Base-by-base conservation (phyloP, 1,140 invertebrate genomes). In the Trigoniulus corallinus region DNA sequence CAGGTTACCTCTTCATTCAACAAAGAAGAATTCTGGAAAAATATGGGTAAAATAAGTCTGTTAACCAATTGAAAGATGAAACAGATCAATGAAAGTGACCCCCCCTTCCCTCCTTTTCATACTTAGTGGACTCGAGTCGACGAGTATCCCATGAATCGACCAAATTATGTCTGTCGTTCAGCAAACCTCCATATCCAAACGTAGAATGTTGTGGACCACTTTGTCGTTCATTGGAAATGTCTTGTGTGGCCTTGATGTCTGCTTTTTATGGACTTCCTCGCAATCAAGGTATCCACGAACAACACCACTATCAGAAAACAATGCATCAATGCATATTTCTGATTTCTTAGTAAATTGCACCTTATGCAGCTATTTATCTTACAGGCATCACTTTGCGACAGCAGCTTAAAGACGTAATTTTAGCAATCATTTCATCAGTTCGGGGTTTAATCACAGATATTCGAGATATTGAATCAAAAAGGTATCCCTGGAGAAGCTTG, bases 121-220 rank as follows among this genome's bases (percentile, higher is more conserved):
- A n/a, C n/a, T 34, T 15, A 34, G 29, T 34, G 7, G 29, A 34
- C 7, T 34, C 29, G 15, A 34, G 29, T 15, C 7, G 7, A 7
- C 29, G 29, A 7, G 40, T 58, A 24, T 57, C 57, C 12, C 54
- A 56, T 53, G 59, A 57, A 53, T 48, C 51, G 21, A 57, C 54
- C 15, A 57, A 60, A 51, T 49, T 59, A 25, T 53, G 55, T 46
- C 40, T 59, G 42, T 24, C 40, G 23, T 56, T 55, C 46, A 50
- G 52, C 18, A 48, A 50, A 41, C 43, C 49, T 13, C 53, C 45
- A n/a, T 25, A 55, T 7, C 54, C 52, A 10, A 41, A 47, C 22
- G 41, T 20, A 7, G 15, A 34, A 34, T 34, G 7, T 7, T 7
- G 7, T 34, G 29, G 15, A 15, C 29, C 29, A 7, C 7, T 34